These are phyloP conservation scores for Falco novaeseelandiae DNA, from an alignment of 2,797 vertebrate species.

Conservation along the genomic window DNA sequence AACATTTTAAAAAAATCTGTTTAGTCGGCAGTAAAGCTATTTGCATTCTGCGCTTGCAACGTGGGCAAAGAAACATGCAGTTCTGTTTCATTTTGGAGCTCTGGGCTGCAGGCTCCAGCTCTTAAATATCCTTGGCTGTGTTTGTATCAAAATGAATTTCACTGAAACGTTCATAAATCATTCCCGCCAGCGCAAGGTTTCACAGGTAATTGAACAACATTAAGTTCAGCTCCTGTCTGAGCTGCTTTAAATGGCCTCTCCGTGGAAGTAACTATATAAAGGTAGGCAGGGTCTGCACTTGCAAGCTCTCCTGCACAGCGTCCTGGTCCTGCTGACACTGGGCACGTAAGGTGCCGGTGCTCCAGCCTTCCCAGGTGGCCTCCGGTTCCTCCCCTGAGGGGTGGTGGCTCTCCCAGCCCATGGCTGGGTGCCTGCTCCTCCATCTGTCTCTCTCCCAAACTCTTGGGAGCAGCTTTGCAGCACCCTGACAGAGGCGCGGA, in stretches of 20 bases:
- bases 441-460: accelerated
- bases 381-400: accelerated
- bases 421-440: background rate
- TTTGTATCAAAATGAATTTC: background rate
- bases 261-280: background rate
- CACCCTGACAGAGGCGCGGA: accelerated
- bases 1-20: background rate
- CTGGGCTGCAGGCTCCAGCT: background rate
- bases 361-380: background rate
- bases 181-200: background rate
- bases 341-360: accelerated
- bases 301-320: background rate
- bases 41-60: background rate
- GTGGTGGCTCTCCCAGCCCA: accelerated
- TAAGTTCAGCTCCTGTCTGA: background rate
- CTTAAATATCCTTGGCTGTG: background rate
- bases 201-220: background rate
- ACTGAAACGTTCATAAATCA: background rate
- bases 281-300: background rate
- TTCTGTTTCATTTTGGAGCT: background rate
- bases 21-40: background rate
- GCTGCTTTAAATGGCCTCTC: background rate
- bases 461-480: background rate
- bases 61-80: background rate
- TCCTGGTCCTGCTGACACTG: accelerated